Conservation (phyloP, 2,888 invertebrate species). For the Phytoseiulus persimilis region DNA sequence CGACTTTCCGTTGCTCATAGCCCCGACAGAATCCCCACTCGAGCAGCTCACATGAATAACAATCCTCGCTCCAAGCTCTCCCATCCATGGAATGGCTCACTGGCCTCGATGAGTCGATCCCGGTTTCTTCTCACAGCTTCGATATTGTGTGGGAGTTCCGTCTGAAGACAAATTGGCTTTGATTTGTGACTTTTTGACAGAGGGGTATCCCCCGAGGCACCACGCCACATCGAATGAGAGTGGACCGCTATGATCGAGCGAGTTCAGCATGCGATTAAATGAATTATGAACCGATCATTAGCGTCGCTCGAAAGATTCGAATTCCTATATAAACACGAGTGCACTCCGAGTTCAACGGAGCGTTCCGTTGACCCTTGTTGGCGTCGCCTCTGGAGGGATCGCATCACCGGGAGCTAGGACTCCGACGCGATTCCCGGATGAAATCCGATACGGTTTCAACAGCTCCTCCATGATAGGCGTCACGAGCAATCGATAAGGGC, state of each 20-base stretch:
- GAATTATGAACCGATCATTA: conserved; percentile 5
- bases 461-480: background rate
- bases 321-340: background rate
- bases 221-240: background rate
- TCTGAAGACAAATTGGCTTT: background rate
- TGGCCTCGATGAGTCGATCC: background rate
- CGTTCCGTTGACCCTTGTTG: background rate
- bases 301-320: background rate
- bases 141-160: background rate
- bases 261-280: background rate
- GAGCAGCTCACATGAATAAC: background rate
- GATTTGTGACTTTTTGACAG: background rate
- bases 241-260: background rate
- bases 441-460: background rate
- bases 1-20: too few species aligned
- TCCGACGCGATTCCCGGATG: background rate
- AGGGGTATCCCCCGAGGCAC: background rate
- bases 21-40: too few species aligned
- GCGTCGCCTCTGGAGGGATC: background rate
- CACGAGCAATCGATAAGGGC: background rate
- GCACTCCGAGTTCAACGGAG: background rate
- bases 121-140: background rate
- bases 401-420: background rate
- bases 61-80: background rate
- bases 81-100: background rate